A percentile compares a stretch with the other conserved stretches of the same genome.
Conservation (phyloP, 2,113 vertebrate species). For the Micronisus gabar region DNA sequence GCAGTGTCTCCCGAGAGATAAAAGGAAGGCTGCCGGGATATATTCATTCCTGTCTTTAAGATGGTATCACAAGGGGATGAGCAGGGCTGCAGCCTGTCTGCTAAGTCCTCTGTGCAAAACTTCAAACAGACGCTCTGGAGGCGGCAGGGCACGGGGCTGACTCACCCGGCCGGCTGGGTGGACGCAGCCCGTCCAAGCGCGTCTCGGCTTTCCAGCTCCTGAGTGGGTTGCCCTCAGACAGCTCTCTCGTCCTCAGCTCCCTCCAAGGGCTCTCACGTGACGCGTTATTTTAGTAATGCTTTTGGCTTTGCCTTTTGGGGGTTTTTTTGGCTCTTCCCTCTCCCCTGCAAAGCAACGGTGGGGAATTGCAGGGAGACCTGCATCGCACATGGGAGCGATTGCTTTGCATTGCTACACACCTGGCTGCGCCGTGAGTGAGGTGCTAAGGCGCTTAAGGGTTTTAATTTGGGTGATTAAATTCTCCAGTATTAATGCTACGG, state of each 20-base stretch:
- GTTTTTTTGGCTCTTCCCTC: not conserved
- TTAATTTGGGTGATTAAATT: not conserved
- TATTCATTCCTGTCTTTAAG: not conserved
- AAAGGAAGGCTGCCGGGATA: not conserved
- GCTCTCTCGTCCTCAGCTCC: not conserved
- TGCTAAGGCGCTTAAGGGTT: not conserved
- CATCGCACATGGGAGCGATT: rapidly evolving
- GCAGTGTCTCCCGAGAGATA: not conserved
- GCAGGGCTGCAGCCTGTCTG: constrained; percentile 16
- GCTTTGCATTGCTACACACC: not conserved
- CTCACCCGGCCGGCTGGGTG: not conserved
- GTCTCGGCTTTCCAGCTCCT: not conserved
- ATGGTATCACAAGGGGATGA: constrained; percentile 29
- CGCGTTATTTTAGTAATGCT: not conserved
- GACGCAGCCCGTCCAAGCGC: not conserved
- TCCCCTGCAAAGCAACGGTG: rapidly evolving
- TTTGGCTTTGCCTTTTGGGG: not conserved
- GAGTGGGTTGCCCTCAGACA: not conserved
- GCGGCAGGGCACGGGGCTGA: not conserved
- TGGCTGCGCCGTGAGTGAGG: not conserved
- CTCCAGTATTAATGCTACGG: not conserved
- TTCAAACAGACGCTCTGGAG: not conserved
- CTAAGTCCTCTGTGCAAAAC: not conserved
- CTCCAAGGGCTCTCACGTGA: not conserved
- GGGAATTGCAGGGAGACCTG: not conserved